phyloP scores from a whole-genome alignment of 2,797 vertebrate genomes.

The Enteromius fasciolatus region DNA sequence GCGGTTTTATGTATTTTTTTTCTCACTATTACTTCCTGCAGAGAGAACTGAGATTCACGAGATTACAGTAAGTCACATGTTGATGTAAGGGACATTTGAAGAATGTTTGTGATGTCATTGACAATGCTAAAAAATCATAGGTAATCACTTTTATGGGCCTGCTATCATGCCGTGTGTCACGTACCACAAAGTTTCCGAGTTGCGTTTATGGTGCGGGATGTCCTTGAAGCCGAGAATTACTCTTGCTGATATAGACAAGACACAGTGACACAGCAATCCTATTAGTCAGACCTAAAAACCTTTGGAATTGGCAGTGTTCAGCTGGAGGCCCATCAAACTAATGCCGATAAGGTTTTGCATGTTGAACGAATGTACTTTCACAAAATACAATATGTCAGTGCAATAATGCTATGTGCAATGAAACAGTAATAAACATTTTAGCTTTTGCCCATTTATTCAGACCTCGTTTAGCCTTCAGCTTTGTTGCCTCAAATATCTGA shows the following conservation, averaged over 20 bases:
- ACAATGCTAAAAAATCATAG: conserved; percentile 53
- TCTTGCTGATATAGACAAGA: conserved; percentile 46
- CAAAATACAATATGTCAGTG: not conserved
- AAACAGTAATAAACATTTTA: not conserved
- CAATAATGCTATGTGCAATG: not conserved
- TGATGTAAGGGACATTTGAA: conserved; percentile 13
- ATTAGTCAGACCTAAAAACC: conserved; percentile 33
- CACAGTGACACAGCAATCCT: not conserved
- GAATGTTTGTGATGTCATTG: conserved; percentile 39
- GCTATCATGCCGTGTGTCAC: conserved; percentile 51
- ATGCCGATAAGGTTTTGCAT: not conserved
- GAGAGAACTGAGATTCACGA: conserved; percentile 18
- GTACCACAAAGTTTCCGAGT: conserved; percentile 38
- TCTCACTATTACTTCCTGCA: not conserved
- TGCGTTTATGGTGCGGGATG: conserved; percentile 49
- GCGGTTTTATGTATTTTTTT: not conserved
- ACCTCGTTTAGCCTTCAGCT: not conserved
- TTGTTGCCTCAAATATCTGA: not conserved
- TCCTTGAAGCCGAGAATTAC: conserved; percentile 48
- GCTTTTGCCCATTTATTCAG: not conserved
- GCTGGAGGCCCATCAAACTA: not conserved
- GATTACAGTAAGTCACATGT: conserved; percentile 20
- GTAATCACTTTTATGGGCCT: conserved; percentile 52
- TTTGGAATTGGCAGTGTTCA: conserved; percentile 28
- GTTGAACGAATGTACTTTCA: not conserved